A percentile compares a stretch with the other conserved stretches of the same genome.
Evolutionary conservation across 2,888 invertebrate genomes (phyloP).

Genomic region (Volucella inanis): DNA sequence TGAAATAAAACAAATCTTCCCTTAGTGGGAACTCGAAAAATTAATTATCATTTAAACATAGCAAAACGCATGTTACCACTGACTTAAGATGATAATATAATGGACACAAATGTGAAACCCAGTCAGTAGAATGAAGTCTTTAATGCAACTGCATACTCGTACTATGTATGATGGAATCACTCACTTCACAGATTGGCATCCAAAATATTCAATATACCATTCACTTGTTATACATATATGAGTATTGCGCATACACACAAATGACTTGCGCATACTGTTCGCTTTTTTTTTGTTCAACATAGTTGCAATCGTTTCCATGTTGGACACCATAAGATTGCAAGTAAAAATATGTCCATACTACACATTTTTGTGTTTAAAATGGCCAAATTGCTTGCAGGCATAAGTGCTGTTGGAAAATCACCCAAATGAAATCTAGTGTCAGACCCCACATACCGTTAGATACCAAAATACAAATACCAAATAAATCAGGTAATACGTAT

Average conservation of each 20-base stretch:
- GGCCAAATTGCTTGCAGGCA: constrained; percentile 9
- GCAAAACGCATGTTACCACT: constrained; percentile 47
- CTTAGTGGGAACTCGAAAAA: constrained; percentile 24
- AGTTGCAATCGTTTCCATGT: constrained; percentile 42
- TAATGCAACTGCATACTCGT: constrained; percentile 3
- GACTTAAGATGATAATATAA: constrained; percentile 55
- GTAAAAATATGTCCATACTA: constrained; percentile 5
- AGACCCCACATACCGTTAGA: constrained; percentile 20
- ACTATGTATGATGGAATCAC: constrained; percentile 22
- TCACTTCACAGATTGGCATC: constrained; percentile 63
- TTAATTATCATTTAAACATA: constrained; percentile 59
- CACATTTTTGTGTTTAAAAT: constrained; percentile 2
- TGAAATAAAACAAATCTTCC: constrained; percentile 36
- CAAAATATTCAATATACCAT: constrained; percentile 43
- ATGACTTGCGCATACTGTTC: constrained; percentile 33
- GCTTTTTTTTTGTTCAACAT: constrained; percentile 24
- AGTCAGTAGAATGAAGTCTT: constrained; percentile 25
- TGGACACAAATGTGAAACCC: constrained; percentile 41
- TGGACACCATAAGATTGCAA: constrained; percentile 30
- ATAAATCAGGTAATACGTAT: constrained; percentile 34
- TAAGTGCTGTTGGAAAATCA: constrained; percentile 20
- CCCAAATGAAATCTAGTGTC: not conserved
- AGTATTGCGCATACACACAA: not conserved
- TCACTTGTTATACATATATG: constrained; percentile 24
- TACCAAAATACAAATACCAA: constrained; percentile 2